phyloP scores from a whole-genome alignment of 2,888 invertebrate species.

The Globia sparganii region DNA sequence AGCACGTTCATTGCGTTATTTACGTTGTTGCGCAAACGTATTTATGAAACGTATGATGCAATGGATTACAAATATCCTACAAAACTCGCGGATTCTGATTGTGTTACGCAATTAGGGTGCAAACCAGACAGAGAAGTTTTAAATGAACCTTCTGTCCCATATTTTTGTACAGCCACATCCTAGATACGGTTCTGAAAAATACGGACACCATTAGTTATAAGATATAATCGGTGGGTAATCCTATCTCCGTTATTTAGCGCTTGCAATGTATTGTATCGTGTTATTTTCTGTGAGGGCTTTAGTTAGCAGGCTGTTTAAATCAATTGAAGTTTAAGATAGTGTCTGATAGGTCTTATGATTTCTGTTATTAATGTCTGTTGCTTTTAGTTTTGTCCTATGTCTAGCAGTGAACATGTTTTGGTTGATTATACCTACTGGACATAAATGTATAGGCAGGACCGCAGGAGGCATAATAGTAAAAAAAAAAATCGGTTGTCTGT shows the following conservation, averaged over 20 bases:
- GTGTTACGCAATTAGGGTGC: neutral
- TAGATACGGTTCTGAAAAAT: slow-evolving; percentile 61
- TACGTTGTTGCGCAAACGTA: no score
- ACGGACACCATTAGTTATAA: slow-evolving; percentile 56
- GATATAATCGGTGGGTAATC: slow-evolving; percentile 51
- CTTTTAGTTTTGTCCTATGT: neutral
- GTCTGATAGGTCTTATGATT: slow-evolving; percentile 16
- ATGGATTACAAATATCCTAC: neutral
- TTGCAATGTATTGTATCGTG: slow-evolving; percentile 24
- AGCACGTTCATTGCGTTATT: no score
- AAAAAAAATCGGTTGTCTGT: no score
- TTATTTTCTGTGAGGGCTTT: slow-evolving; percentile 31
- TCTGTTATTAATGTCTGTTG: neutral
- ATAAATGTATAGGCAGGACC: neutral
- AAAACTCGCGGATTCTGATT: neutral
- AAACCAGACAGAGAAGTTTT: neutral
- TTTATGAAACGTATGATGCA: no score
- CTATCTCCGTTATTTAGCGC: slow-evolving; percentile 52
- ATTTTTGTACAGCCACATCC: neutral
- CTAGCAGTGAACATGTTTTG: no score
- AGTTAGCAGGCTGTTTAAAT: slow-evolving; percentile 50
- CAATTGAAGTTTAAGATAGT: slow-evolving; percentile 46
- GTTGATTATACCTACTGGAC: neutral
- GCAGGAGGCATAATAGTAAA: neutral
- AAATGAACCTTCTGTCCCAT: slow-evolving; percentile 16